Evolutionary conservation across 2,888 invertebrate genomes (phyloP), one percentile per base, ranked within the genome.

Genomic region (Drosophila neotestacea): DNA sequence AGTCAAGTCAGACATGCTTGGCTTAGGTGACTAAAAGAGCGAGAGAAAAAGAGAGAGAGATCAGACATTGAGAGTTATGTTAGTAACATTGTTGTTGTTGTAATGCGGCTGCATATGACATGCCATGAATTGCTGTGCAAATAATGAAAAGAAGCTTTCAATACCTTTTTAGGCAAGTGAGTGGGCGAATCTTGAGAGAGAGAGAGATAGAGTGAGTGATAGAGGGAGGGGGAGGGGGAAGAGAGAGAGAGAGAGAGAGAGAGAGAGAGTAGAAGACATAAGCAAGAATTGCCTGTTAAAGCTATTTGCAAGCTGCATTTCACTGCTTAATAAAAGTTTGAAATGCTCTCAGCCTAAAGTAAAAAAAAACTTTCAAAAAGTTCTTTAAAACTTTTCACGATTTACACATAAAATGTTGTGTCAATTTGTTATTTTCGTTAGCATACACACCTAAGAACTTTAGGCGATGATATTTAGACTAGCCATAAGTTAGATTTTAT

Each of bases 51-150:
- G 44, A 54, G 58, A 36, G 28, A 52, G 41, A 70, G 59, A 66
- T 73, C 69, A 52, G 47, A 58, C 68, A 65, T 55, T 51, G 46
- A 46, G 55, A 65, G 72, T 61, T 64, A 51, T 71, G 62, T 56
- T 61, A 39, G 34, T 44, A 58, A 69, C 48, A 62, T 22, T 42
- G 54, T 16, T 71, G 50, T 73, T 54, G 41, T 56, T 68, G 56
- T 71, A 70, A 70, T 65, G 42, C 39, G 54, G 54, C 58, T 65
- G 73, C 65, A 72, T 55, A 61, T 72, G 71, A 72, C 73, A 61
- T 60, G 55, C 72, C 55, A 60, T 72, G 64, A 59, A 71, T 64
- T 65, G 58, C 54, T 71, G 50, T 59, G 50, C 65, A 72, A 72
- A 71, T 72, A 71, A 72, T 60, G 46, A 41, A 42, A 67, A 44